These are phyloP conservation scores for Gryllus bimaculatus DNA, from an alignment of 1,140 invertebrate genomes.

Conservation along the genomic window DNA sequence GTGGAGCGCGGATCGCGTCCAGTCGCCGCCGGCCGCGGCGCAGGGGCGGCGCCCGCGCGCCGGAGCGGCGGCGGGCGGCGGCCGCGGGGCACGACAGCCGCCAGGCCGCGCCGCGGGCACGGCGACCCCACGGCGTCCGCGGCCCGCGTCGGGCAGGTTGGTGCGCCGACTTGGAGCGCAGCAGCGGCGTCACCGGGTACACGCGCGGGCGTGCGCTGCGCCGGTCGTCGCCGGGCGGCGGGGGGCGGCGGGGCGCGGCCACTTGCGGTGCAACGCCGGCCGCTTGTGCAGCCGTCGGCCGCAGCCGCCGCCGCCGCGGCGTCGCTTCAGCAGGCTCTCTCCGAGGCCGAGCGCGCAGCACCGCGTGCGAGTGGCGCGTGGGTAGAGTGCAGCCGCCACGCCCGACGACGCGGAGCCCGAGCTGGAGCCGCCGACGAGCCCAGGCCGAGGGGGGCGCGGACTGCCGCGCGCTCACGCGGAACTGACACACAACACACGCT, in stretches of 20 bases:
- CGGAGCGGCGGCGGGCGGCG: too few relatives aligned
- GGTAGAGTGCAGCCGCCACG: constrained; percentile 11
- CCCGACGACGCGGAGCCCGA: constrained; percentile 16
- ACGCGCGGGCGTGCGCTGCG: constrained; percentile 11
- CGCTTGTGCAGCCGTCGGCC: constrained; percentile 21
- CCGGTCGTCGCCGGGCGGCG: constrained; percentile 16
- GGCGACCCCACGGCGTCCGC: background rate
- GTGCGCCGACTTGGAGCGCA: constrained; percentile 27
- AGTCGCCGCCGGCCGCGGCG: constrained; percentile 18
- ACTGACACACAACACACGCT: too few relatives aligned
- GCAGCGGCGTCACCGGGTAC: constrained; percentile 24
- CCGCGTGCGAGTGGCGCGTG: constrained; percentile 7
- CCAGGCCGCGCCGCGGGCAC: background rate
- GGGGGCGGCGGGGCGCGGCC: constrained; percentile 28
- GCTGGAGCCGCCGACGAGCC: constrained; percentile 11
- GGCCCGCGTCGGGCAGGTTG: constrained; percentile 18
- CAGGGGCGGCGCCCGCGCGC: too few relatives aligned
- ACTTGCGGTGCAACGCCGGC: constrained; percentile 26
- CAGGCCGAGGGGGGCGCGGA: constrained; percentile 25
- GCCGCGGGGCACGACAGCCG: too few relatives aligned
- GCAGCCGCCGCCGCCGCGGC: background rate
- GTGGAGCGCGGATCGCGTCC: constrained; percentile 32
- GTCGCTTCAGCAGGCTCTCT: constrained; percentile 35
- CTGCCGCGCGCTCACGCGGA: constrained; percentile 27
- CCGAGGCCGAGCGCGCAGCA: constrained; percentile 34